These are phyloP conservation scores for Athripsodes cinereus DNA, from an alignment of 2,888 invertebrate species.

Conservation along the genomic window DNA sequence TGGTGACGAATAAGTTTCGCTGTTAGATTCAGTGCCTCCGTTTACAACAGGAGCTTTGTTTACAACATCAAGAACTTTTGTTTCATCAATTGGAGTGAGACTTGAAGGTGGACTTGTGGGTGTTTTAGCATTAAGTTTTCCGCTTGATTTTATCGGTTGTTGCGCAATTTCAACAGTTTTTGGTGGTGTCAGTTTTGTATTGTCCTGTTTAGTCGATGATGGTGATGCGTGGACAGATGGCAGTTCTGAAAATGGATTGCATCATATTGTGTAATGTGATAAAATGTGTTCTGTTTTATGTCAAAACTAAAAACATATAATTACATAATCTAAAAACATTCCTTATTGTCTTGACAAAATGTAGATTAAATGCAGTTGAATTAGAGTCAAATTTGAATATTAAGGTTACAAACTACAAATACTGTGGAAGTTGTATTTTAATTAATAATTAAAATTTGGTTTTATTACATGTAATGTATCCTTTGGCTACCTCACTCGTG, in stretches of 20 bases:
- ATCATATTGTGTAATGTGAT: no score
- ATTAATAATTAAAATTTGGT: no score
- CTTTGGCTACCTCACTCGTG: no score
- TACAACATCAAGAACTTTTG: constrained; percentile 42
- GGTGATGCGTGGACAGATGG: constrained; percentile 24
- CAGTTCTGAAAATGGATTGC: constrained; percentile 26
- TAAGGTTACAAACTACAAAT: no score
- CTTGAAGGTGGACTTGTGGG: constrained; percentile 45
- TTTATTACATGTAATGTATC: no score
- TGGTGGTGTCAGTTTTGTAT: constrained; percentile 37
- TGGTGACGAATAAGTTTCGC: constrained; percentile 41
- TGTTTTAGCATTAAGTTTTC: constrained; percentile 40
- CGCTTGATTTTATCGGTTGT: constrained; percentile 37
- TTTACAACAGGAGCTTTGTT: constrained; percentile 17
- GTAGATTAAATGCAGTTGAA: no score
- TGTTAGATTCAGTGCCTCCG: constrained; percentile 36
- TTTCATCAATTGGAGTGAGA: constrained; percentile 49
- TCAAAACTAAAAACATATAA: no score
- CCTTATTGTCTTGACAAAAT: no score
- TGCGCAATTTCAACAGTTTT: constrained; percentile 52
- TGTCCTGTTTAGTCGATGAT: constrained; percentile 27
- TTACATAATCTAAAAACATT: no score
- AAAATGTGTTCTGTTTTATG: no score
- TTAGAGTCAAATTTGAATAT: no score
- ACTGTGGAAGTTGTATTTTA: no score